Base-by-base conservation (phyloP, 2,113 vertebrate species). In the Megaceryle maxima region DNA sequence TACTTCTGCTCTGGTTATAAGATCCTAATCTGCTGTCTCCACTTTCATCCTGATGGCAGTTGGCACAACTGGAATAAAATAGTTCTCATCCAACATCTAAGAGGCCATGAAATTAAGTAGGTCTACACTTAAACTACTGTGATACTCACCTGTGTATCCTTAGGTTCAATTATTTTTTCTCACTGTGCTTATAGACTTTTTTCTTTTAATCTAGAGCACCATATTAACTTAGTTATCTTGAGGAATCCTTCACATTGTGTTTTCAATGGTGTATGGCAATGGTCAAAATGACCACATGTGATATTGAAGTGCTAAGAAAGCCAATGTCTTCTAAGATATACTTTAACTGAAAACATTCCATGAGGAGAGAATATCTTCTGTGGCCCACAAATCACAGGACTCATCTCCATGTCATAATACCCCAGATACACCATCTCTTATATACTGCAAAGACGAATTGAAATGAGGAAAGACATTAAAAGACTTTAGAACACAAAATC, bases 161-260 rank as follows among this genome's bases (percentile, higher is more conserved):
- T 75, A 64, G 6, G 26, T 76, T 56, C 13, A 46, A 28, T 29
- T 74, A 22, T 4, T 74, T 85, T 46, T 77, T 46, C 33, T 50
- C 11, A 39, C 46, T 79, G 10, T 67, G 3, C 44, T 77, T 83
- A 48, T 59, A 62, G 8, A 35, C 2, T 35, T n/a, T 68, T 84
- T 72, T 69, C 13, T 39, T 68, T 44, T 10, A 5, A 35, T 31
- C 0, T 0, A 59, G 41, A 75, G 2, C 11, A 37, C 11, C 3
- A 2, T 50, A 69, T 62, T 67, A 70, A 37, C 9, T 15, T 35
- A 33, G 7, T 5, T 63, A n/a, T 31, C 17, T 41, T 43, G 8
- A 83, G 21, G 43, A 94, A 62, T 1, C 3, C 9, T 3, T 63
- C 31, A 72, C 48, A 81, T 4, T 51, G 13, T 51, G 21, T 76